Evolutionary conservation across 2,113 vertebrate species (phyloP).

Genomic region (Neodontobutis hainanensis): DNA sequence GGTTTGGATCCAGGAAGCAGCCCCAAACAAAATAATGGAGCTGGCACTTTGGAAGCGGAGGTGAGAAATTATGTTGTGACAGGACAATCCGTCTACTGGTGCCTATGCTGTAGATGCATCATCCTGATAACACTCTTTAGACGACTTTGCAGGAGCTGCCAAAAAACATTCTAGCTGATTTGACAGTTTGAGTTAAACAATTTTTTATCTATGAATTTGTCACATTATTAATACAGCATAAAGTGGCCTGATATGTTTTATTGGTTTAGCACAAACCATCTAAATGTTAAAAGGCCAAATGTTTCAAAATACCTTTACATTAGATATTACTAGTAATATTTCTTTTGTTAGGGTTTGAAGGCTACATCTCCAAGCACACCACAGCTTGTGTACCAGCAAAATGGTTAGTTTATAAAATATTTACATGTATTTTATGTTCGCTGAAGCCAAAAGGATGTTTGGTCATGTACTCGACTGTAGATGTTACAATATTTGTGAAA

Average conservation of each 20-base stretch:
- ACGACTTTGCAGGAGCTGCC: slow-evolving; percentile 48
- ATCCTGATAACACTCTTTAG: slow-evolving; percentile 33
- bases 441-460: neutral
- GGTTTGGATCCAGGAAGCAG: slow-evolving; percentile 83
- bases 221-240: too few relatives aligned
- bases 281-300: too few relatives aligned
- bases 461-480: neutral
- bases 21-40: slow-evolving; percentile 80
- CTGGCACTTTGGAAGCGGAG: slow-evolving; percentile 74
- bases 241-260: neutral
- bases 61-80: slow-evolving; percentile 70
- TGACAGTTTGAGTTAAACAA: slow-evolving; percentile 37
- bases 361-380: slow-evolving; percentile 74
- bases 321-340: neutral
- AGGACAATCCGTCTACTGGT: slow-evolving; percentile 11
- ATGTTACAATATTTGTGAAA: slow-evolving; percentile 17
- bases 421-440: neutral
- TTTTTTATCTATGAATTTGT: slow-evolving; percentile 8
- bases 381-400: slow-evolving; percentile 92
- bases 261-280: too few relatives aligned
- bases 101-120: slow-evolving; percentile 13
- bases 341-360: slow-evolving; percentile 67
- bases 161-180: slow-evolving; percentile 44
- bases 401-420: slow-evolving; percentile 79
- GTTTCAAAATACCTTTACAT: neutral